Conservation (phyloP, 2,797 vertebrate genomes). For the Gephyroberyx darwinii region DNA sequence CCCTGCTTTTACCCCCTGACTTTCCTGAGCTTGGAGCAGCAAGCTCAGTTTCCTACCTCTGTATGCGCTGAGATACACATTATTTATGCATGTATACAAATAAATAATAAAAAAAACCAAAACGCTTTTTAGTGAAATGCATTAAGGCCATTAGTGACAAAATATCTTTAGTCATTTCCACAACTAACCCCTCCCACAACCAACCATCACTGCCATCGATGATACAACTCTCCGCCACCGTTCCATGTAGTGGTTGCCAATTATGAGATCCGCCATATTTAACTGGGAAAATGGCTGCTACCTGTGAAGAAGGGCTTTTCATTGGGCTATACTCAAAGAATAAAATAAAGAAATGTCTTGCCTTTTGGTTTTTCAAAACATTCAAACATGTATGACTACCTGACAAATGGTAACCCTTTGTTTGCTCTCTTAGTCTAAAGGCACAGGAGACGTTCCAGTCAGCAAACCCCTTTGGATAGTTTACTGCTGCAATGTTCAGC, state of each 20-base stretch:
- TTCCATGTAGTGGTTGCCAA: constrained; percentile 27
- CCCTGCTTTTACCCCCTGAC: constrained; percentile 56
- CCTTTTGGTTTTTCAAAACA: background rate
- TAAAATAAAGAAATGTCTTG: background rate
- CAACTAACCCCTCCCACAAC: constrained; percentile 28
- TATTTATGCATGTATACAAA: constrained; percentile 39
- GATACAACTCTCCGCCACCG: constrained; percentile 27
- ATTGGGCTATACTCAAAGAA: background rate
- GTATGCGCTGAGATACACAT: constrained; percentile 38
- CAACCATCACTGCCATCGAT: constrained; percentile 24
- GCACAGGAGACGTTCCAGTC: constrained; percentile 16
- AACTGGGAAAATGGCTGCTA: constrained; percentile 44
- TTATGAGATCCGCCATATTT: constrained; percentile 34
- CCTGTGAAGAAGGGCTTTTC: constrained; percentile 31
- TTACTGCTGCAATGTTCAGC: constrained; percentile 66
- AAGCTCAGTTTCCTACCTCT: constrained; percentile 50
- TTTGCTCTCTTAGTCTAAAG: constrained; percentile 1
- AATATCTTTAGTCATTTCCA: constrained; percentile 10
- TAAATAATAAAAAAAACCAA: constrained; percentile 31
- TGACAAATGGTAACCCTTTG: background rate
- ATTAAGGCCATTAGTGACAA: constrained; percentile 37
- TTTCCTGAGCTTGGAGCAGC: constrained; percentile 60
- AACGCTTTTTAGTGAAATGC: constrained; percentile 35
- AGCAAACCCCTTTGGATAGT: constrained; percentile 50
- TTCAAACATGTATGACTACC: background rate